These are phyloP conservation scores for Oreotragus oreotragus DNA, from an alignment of 2,113 vertebrate genomes.

Conservation along the genomic window DNA sequence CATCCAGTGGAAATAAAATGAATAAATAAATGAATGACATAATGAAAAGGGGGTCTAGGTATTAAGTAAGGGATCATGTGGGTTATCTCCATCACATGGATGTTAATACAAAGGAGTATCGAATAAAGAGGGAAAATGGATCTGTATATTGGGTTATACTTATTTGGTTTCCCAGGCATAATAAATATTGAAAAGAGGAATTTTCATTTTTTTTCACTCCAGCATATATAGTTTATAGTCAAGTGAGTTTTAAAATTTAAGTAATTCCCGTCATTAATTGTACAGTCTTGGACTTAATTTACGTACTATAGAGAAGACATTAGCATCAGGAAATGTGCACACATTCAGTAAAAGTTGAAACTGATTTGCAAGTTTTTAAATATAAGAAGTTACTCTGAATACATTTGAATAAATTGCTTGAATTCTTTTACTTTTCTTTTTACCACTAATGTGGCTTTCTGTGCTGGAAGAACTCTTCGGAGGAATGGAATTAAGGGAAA, in stretches of 20 bases:
- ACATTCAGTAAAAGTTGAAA: slow-evolving; percentile 23
- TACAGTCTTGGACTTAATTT: neutral
- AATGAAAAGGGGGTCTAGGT: neutral
- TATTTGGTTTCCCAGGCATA: neutral
- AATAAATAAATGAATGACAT: neutral
- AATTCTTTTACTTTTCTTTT: neutral
- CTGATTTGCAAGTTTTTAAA: neutral
- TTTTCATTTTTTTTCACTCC: slow-evolving; percentile 6
- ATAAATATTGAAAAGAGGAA: slow-evolving; percentile 17
- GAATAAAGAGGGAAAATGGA: neutral
- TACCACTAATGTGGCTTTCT: slow-evolving; percentile 6
- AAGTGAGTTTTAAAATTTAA: slow-evolving; percentile 26
- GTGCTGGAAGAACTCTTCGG: neutral
- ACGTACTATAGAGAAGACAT: neutral
- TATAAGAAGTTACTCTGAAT: neutral
- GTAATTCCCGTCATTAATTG: neutral
- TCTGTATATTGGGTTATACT: neutral
- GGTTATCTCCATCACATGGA: neutral
- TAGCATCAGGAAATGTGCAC: neutral
- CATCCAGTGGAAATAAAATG: neutral
- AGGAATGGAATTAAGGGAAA: neutral
- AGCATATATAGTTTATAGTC: neutral
- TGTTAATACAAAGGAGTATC: neutral
- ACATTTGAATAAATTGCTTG: slow-evolving; percentile 5
- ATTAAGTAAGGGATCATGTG: neutral